phyloP scores from a whole-genome alignment of 2,113 vertebrate species.

The Empidonax traillii region DNA sequence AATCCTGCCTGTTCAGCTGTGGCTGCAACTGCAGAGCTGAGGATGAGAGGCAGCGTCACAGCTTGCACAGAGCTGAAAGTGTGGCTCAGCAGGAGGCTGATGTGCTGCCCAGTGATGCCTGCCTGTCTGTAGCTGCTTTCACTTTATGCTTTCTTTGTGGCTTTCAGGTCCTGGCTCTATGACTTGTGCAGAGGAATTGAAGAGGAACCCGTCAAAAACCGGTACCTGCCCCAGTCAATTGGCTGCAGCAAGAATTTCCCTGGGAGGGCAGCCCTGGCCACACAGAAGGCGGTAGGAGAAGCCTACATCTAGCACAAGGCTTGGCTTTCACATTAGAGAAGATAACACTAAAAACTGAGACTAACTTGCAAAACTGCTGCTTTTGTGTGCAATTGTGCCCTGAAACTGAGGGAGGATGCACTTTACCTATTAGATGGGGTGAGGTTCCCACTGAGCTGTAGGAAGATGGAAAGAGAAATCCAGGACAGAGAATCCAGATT shows the following conservation, averaged over 20 bases:
- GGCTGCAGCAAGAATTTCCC: conserved; percentile 96
- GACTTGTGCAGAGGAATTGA: conserved; percentile 93
- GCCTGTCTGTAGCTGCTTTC: not conserved
- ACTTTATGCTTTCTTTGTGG: not conserved
- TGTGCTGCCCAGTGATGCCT: not conserved
- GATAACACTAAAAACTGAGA: not conserved
- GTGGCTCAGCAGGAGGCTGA: not conserved
- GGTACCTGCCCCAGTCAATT: conserved; percentile 90
- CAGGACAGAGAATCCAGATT: not conserved
- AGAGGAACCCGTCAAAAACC: conserved; percentile 91
- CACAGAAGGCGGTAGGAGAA: conserved; percentile 81
- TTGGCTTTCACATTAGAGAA: not conserved
- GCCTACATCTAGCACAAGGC: not conserved
- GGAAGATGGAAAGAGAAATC: not conserved
- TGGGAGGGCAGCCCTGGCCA: conserved; percentile 84
- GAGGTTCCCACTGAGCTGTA: not conserved
- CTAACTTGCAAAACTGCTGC: not conserved
- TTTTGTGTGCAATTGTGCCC: not conserved
- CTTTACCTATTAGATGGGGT: not conserved
- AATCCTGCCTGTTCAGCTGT: not conserved
- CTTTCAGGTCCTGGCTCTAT: conserved; percentile 88
- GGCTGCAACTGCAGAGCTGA: not conserved
- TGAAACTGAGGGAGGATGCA: not conserved
- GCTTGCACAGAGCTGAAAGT: not conserved
- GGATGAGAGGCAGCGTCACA: not conserved